These are phyloP conservation scores for Calliopum simillimum DNA, from an alignment of 2,888 invertebrate genomes.

Conservation along the genomic window DNA sequence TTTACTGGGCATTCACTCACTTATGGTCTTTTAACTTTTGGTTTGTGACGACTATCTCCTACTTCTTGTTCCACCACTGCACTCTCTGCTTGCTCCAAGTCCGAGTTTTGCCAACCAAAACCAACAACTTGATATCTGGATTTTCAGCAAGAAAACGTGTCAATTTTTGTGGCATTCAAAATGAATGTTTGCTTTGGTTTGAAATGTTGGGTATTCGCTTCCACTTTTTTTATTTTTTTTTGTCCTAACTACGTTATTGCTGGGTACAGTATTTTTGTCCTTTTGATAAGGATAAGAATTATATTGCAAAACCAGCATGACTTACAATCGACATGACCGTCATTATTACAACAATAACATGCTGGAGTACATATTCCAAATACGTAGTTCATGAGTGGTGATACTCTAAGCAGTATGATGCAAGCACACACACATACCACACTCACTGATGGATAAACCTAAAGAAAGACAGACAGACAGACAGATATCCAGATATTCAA, in stretches of 20 bases:
- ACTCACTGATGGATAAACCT: background rate
- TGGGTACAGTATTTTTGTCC: too few relatives aligned
- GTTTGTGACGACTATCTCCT: too few relatives aligned
- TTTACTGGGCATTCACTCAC: too few relatives aligned
- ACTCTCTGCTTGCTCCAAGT: too few relatives aligned
- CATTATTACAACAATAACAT: slow-evolving; percentile 1
- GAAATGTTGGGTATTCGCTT: background rate
- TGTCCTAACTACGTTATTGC: background rate
- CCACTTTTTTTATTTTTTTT: background rate
- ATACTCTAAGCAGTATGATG: background rate
- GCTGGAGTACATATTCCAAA: too few relatives aligned
- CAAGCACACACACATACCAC: background rate
- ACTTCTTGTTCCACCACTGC: too few relatives aligned
- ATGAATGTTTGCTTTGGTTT: background rate
- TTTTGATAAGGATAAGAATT: background rate
- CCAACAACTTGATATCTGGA: too few relatives aligned
- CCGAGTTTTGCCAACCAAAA: too few relatives aligned
- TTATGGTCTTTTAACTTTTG: too few relatives aligned
- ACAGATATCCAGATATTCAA: slow-evolving; percentile 12
- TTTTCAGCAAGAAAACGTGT: slow-evolving; percentile 21
- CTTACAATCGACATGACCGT: slow-evolving; percentile 1
- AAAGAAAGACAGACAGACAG: background rate
- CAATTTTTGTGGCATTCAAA: slow-evolving; percentile 35
- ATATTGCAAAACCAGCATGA: slow-evolving; percentile 1
- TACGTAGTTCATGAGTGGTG: too few relatives aligned